phyloP scores from a whole-genome alignment of 2,113 vertebrate genomes.

The Oncorhynchus nerka region DNA sequence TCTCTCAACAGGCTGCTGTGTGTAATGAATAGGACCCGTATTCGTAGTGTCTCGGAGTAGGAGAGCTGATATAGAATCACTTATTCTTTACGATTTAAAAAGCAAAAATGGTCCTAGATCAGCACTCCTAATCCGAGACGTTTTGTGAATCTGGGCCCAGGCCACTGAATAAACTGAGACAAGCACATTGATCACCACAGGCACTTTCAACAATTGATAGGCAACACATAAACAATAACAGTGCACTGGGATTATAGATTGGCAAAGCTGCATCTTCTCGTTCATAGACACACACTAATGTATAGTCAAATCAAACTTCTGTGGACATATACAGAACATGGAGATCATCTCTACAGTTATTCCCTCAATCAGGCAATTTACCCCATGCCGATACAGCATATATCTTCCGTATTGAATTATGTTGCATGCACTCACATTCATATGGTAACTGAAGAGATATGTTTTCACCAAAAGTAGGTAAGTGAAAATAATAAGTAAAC shows the following conservation, averaged over 20 bases:
- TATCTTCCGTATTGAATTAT: neutral
- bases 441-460: neutral
- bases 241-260: neutral
- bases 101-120: no score
- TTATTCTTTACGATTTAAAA: no score
- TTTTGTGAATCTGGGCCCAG: neutral
- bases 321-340: constrained; percentile 9
- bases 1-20: neutral
- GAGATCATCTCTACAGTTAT: neutral
- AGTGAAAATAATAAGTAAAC: no score
- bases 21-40: neutral
- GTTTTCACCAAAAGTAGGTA: neutral
- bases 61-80: no score
- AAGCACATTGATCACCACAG: neutral
- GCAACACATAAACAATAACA: neutral
- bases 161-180: neutral
- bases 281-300: neutral
- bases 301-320: neutral
- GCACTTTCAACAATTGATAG: constrained; percentile 6
- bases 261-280: neutral
- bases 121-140: no score
- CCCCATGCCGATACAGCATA: neutral
- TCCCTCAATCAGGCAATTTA: neutral
- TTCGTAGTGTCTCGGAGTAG: no score
- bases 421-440: neutral